A percentile compares a stretch with the other conserved stretches of the same genome.
Conservation (phyloP, 2,113 vertebrate species). For the Sus scrofa region DNA sequence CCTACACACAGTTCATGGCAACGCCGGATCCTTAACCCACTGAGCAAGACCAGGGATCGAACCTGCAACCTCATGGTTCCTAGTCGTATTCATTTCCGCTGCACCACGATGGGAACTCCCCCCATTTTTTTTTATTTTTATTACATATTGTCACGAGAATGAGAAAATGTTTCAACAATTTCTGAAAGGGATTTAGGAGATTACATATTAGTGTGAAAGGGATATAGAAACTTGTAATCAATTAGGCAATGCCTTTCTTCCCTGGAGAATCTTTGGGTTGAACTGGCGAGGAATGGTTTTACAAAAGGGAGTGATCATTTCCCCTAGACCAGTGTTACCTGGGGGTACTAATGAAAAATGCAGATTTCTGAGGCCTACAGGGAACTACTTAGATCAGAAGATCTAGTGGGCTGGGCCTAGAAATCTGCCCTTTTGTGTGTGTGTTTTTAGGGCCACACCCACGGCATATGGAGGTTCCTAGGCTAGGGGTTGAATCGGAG, state of each 20-base stretch:
- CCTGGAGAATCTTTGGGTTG: neutral
- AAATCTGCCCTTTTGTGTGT: neutral
- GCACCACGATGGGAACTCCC: too few species aligned
- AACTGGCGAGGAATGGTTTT: neutral
- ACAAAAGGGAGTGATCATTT: neutral
- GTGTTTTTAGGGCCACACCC: too few species aligned
- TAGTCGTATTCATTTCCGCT: too few species aligned
- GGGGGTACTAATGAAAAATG: neutral
- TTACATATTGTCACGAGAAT: conserved; percentile 17
- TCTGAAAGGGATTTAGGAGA: neutral
- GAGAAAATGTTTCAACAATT: conserved; percentile 44
- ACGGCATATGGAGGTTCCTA: too few species aligned
- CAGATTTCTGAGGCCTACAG: neutral
- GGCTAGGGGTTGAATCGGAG: too few species aligned
- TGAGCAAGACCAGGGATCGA: too few species aligned
- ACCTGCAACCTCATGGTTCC: too few species aligned
- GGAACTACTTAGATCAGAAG: neutral
- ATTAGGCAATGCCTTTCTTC: conserved; percentile 6
- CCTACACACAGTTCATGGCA: too few species aligned
- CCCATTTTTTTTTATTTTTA: neutral
- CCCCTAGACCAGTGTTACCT: neutral
- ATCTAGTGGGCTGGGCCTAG: neutral
- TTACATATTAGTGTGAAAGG: conserved; percentile 24
- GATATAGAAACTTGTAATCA: neutral
- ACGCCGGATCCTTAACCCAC: too few species aligned